Evolutionary conservation across 2,113 vertebrate genomes (phyloP).

Genomic region (Sigmodon hispidus): DNA sequence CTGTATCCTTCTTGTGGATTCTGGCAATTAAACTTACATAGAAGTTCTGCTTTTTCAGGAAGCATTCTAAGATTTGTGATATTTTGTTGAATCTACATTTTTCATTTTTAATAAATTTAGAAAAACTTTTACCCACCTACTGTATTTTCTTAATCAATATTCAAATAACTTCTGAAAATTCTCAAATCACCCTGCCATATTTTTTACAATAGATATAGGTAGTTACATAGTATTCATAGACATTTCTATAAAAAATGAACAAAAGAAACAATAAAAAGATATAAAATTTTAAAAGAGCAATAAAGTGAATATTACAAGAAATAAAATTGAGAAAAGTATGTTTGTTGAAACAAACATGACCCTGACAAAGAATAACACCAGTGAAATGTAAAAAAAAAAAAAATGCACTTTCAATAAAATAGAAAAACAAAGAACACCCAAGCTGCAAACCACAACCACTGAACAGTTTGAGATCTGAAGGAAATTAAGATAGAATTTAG

Average conservation of each 20-base stretch:
- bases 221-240: background rate
- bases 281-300: background rate
- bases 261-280: background rate
- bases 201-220: background rate
- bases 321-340: background rate
- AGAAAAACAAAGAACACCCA: too few relatives aligned
- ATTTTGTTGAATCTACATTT: background rate
- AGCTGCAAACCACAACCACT: too few relatives aligned
- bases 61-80: too few relatives aligned
- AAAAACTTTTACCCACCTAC: background rate
- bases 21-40: background rate
- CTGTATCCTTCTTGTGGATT: background rate
- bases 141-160: background rate
- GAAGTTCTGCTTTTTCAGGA: background rate
- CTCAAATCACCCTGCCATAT: background rate
- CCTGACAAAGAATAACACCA: background rate
- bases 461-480: too few relatives aligned
- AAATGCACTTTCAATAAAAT: too few relatives aligned
- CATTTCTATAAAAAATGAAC: background rate
- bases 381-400: background rate
- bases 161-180: background rate
- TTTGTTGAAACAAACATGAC: background rate
- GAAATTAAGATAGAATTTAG: too few relatives aligned
- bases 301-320: background rate
- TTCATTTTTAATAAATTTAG: background rate